Percentiles rank a stretch among this genome's conserved stretches.
Conservation (phyloP, 1,140 invertebrate genomes). For the Zaprionus taronus region DNA sequence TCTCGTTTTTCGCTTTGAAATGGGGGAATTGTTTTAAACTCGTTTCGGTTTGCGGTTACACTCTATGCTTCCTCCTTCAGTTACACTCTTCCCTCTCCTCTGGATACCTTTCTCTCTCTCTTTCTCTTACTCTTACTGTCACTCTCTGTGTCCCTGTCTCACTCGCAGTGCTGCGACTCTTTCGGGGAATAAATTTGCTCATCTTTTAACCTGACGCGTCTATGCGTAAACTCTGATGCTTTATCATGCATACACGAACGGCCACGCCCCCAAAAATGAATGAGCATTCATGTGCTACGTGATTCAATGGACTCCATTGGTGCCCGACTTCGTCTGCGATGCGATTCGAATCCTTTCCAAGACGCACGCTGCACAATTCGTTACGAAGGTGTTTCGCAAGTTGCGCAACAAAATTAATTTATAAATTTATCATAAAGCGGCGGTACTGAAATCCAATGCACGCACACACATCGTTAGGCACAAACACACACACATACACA, state of each 20-base stretch:
- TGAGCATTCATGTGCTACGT: constrained; percentile 32
- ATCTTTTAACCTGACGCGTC: constrained; percentile 20
- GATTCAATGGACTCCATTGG: constrained; percentile 13
- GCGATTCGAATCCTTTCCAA: constrained; percentile 30
- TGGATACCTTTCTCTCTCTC: background rate
- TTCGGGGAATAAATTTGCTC: constrained; percentile 25
- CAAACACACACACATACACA: background rate
- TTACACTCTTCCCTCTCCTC: background rate
- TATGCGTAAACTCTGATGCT: constrained; percentile 35
- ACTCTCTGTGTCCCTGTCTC: background rate
- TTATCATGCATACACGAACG: constrained; percentile 34
- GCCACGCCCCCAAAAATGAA: constrained; percentile 41
- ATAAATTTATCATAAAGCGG: constrained; percentile 59
- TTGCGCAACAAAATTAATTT: constrained; percentile 47
- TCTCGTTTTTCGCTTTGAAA: background rate
- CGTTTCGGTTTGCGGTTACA: constrained; percentile 7
- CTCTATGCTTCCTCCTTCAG: background rate
- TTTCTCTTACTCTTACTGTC: background rate
- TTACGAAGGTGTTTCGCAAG: constrained; percentile 43
- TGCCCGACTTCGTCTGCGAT: constrained; percentile 18
- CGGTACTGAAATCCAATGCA: constrained; percentile 36
- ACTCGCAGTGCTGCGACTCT: background rate
- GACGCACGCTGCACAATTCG: background rate
- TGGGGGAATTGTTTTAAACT: background rate
- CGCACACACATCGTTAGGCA: constrained; percentile 20